Percentiles rank a stretch among this genome's conserved stretches.
Conservation (phyloP, 2,888 invertebrate species). For the Mantis religiosa region DNA sequence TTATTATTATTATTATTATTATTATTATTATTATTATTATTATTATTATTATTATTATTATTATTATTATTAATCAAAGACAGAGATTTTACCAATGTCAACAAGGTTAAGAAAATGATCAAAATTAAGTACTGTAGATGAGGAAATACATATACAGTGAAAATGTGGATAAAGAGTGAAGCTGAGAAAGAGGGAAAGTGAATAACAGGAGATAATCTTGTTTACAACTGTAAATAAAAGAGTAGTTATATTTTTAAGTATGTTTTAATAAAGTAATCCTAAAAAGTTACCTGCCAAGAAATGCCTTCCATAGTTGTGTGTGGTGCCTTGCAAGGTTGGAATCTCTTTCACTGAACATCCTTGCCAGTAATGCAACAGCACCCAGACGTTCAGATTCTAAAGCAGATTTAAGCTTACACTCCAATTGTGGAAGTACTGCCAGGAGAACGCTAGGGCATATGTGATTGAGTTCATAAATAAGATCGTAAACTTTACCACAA, state of each 20-base stretch:
- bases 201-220: too few relatives aligned
- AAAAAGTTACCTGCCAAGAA: slow-evolving; percentile 65
- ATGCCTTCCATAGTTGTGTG: slow-evolving; percentile 84
- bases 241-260: neutral
- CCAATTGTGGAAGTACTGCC: slow-evolving; percentile 88
- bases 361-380: slow-evolving; percentile 83
- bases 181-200: too few relatives aligned
- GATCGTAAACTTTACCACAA: slow-evolving; percentile 83
- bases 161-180: too few relatives aligned
- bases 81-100: too few relatives aligned
- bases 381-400: slow-evolving; percentile 83
- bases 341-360: slow-evolving; percentile 95
- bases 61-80: too few relatives aligned
- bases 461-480: slow-evolving; percentile 93
- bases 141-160: too few relatives aligned
- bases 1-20: too few relatives aligned
- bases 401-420: slow-evolving; percentile 90
- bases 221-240: too few relatives aligned
- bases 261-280: neutral
- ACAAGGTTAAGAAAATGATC: too few relatives aligned
- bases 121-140: too few relatives aligned
- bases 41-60: too few relatives aligned
- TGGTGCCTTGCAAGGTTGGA: slow-evolving; percentile 85
- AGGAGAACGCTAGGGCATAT: slow-evolving; percentile 83
- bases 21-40: too few relatives aligned